A percentile compares a stretch with the other conserved stretches of the same genome.
These are phyloP conservation scores for Gobiocypris rarus DNA, from an alignment of 2,113 vertebrate species.

Conservation along the genomic window DNA sequence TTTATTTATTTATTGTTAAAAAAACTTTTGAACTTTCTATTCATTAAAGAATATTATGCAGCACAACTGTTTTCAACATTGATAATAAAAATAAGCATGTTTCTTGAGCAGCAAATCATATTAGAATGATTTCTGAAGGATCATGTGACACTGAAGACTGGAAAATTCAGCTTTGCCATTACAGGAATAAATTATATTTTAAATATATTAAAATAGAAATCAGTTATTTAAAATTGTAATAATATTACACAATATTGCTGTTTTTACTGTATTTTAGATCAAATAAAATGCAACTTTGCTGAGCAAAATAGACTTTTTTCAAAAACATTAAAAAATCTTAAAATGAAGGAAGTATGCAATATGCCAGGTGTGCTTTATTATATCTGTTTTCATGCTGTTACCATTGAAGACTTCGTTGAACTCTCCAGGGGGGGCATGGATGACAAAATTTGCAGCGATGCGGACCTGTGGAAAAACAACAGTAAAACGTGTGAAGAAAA, in stretches of 20 bases:
- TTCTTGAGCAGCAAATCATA: neutral
- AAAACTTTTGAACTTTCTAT: neutral
- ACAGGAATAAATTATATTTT: neutral
- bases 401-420: slow-evolving; percentile 98
- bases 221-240: neutral
- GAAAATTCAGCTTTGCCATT: neutral
- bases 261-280: neutral
- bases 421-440: slow-evolving; percentile 93
- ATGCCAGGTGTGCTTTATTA: neutral
- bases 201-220: neutral
- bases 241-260: neutral
- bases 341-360: neutral
- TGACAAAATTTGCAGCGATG: slow-evolving; percentile 92
- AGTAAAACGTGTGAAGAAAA: neutral
- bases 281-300: neutral
- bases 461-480: slow-evolving; percentile 77
- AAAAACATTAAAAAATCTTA: neutral
- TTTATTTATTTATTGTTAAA: neutral
- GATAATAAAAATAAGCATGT: no score
- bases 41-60: no score
- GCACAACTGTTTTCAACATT: no score
- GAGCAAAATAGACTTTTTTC: neutral
- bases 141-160: neutral
- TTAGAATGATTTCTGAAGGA: neutral
- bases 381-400: slow-evolving; percentile 62